phyloP scores from a whole-genome alignment of 2,113 vertebrate species.

The Istiophorus platypterus region DNA sequence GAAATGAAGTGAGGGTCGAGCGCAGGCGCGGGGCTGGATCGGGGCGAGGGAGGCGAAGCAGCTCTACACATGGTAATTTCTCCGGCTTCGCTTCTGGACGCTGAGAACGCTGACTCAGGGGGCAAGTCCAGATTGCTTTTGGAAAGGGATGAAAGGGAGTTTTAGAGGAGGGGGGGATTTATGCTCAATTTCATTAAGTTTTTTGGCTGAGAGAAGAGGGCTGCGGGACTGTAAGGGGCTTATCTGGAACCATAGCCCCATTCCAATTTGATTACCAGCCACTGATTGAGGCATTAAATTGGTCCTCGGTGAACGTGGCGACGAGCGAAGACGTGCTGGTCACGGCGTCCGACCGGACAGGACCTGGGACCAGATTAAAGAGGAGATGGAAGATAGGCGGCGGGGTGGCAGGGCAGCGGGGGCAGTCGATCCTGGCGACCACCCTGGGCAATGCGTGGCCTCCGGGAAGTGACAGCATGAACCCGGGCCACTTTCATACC shows the following conservation, averaged over 20 bases:
- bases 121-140: conserved; percentile 75
- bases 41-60: conserved; percentile 44
- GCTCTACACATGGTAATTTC: conserved; percentile 69
- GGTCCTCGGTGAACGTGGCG: conserved; percentile 39
- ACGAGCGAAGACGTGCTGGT: conserved; percentile 14
- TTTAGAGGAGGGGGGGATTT: conserved; percentile 46
- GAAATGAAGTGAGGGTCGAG: conserved; percentile 44
- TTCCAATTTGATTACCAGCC: conserved; percentile 58
- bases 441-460: no score
- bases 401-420: no score
- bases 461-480: no score
- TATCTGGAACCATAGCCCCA: conserved; percentile 61
- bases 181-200: conserved; percentile 73
- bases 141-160: conserved; percentile 66
- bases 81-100: conserved; percentile 55
- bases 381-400: conserved; percentile 12
- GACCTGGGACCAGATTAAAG: conserved; percentile 13
- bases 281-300: conserved; percentile 65
- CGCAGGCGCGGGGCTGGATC: conserved; percentile 32
- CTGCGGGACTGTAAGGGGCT: conserved; percentile 51
- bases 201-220: conserved; percentile 58
- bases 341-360: conserved; percentile 15
- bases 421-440: neutral
- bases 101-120: conserved; percentile 72
- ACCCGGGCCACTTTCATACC: no score